phyloP scores from a whole-genome alignment of 2,113 vertebrate genomes.

The Bothrops jararaca region DNA sequence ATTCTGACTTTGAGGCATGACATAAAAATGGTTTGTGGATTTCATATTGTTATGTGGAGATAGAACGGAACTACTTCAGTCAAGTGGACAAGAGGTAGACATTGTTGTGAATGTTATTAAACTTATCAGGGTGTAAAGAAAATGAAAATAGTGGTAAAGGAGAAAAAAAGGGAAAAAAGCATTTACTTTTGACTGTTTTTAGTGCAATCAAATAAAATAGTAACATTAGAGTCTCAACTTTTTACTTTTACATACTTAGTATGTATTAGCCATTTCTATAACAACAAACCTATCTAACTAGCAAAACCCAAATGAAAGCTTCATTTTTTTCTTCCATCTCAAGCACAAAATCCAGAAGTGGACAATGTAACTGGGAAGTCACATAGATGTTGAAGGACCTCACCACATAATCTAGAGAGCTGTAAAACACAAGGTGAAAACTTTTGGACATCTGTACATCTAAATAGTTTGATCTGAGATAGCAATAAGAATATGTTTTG shows the following conservation, averaged over 20 bases:
- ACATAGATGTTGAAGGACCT: not conserved
- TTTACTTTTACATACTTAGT: not conserved
- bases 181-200: not conserved
- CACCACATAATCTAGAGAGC: not conserved
- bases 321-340: not conserved
- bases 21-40: not conserved
- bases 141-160: not conserved
- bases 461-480: not conserved
- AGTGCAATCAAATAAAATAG: not conserved
- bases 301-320: not conserved
- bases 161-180: not conserved
- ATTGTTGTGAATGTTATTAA: not conserved
- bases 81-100: not conserved
- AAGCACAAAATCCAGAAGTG: not conserved
- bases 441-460: not conserved
- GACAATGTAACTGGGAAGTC: not conserved
- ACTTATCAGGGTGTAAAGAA: not conserved
- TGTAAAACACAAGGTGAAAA: not conserved
- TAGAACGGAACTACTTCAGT: not conserved
- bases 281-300: not conserved
- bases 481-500: not conserved
- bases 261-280: not conserved
- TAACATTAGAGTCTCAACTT: not conserved
- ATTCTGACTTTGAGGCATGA: slow-evolving; percentile 18
- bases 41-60: not conserved